Evolutionary conservation across 2,113 vertebrate genomes (phyloP).

Genomic region (Phasianus colchicus): DNA sequence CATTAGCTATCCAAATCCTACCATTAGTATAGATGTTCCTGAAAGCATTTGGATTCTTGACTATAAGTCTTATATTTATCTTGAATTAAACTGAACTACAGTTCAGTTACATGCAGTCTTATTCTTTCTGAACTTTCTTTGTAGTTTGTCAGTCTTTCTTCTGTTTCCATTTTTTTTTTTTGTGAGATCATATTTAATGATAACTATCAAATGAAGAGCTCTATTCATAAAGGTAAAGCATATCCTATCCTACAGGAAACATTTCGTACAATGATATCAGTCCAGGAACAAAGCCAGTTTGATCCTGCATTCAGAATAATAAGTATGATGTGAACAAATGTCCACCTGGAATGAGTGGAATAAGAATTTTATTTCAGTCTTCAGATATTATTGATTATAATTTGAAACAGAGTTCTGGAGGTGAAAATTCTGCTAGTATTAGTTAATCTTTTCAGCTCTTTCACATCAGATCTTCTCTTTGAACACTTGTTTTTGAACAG

Average conservation of each 20-base stretch:
- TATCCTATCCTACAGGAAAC: neutral
- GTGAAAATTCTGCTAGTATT: neutral
- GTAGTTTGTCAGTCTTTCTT: neutral
- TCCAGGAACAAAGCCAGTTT: neutral
- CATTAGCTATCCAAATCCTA: neutral
- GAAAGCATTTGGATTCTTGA: neutral
- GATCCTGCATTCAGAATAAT: neutral
- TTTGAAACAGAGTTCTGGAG: neutral
- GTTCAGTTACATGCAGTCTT: neutral
- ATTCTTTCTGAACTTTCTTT: neutral
- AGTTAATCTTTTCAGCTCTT: neutral
- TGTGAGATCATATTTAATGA: neutral
- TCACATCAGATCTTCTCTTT: neutral
- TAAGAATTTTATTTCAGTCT: neutral
- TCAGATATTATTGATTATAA: neutral
- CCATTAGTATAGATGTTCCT: neutral
- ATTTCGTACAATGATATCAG: neutral
- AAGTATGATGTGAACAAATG: neutral
- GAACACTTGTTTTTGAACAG: neutral
- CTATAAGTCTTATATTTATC: neutral
- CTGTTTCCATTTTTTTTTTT: neutral
- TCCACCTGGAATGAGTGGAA: neutral
- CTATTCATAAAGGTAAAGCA: neutral
- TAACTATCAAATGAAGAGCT: neutral
- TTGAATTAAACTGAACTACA: neutral